These are phyloP conservation scores for Lepidothrix coronata DNA, from an alignment of 2,113 vertebrate species.

Conservation along the genomic window DNA sequence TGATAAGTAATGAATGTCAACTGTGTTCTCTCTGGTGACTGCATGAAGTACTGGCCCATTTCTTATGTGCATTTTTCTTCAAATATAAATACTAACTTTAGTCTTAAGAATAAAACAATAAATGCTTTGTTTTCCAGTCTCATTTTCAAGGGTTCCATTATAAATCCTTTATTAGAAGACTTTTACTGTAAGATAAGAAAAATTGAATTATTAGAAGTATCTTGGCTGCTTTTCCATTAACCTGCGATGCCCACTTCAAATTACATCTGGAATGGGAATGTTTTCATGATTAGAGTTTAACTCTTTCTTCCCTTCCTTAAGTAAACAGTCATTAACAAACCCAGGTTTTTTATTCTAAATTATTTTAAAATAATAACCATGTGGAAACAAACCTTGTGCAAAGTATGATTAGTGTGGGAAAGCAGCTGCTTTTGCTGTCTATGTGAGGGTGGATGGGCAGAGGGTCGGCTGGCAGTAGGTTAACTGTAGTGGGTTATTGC, in stretches of 20 bases:
- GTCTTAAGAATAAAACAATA: not conserved
- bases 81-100: not conserved
- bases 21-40: not conserved
- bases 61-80: not conserved
- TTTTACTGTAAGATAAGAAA: not conserved
- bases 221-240: slow-evolving; percentile 8
- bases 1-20: not conserved
- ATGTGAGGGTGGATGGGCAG: not conserved
- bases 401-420: not conserved
- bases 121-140: not conserved
- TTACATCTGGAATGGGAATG: not conserved
- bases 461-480: not conserved
- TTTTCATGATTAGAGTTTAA: not conserved
- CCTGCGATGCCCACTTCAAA: not conserved
- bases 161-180: not conserved
- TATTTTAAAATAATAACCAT: not conserved
- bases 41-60: not conserved
- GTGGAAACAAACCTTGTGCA: not conserved
- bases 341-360: not conserved
- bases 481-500: not conserved
- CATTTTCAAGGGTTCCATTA: not conserved
- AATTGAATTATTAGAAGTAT: not conserved
- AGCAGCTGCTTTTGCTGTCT: not conserved
- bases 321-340: not conserved
- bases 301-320: not conserved